These are phyloP conservation scores for Actinia equina DNA, from an alignment of 64 coral and sea anemone genomes.

Conservation along the genomic window DNA sequence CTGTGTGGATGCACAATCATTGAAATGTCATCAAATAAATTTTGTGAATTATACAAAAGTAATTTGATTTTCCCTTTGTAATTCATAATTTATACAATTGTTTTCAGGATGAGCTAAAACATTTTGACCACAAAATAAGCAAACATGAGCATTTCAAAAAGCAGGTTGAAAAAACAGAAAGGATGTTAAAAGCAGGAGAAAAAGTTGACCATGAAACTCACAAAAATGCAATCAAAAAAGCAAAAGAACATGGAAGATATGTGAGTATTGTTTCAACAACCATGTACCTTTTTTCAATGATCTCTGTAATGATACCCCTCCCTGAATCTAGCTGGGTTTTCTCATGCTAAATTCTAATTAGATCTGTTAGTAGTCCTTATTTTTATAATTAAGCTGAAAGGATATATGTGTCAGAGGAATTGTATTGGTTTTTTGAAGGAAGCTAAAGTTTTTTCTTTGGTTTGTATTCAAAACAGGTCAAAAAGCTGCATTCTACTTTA, in stretches of 20 bases:
- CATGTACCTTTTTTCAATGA: neutral
- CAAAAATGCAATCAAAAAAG: constrained; percentile 54
- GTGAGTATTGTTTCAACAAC: constrained; percentile 32
- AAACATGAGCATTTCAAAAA: constrained; percentile 81
- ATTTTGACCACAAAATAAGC: constrained; percentile 83
- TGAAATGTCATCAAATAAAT: too few relatives aligned
- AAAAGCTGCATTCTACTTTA: constrained; percentile 79
- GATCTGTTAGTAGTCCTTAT: too few relatives aligned
- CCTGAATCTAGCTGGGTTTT: too few relatives aligned
- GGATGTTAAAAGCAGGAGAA: constrained; percentile 52
- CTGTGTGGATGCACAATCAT: too few relatives aligned
- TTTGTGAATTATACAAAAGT: too few relatives aligned
- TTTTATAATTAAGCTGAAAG: too few relatives aligned
- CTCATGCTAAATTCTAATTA: too few relatives aligned
- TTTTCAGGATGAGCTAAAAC: constrained; percentile 62
- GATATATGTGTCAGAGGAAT: too few relatives aligned
- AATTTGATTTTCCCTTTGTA: too few relatives aligned
- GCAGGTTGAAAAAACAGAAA: constrained; percentile 49
- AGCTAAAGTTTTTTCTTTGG: neutral
- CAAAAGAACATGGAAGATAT: constrained; percentile 70
- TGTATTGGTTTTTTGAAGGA: too few relatives aligned
- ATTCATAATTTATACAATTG: neutral
- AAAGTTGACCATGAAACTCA: constrained; percentile 51
- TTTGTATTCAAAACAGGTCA: constrained; percentile 36
- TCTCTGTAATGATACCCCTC: too few relatives aligned